These are phyloP conservation scores for Sycophila texana DNA, from an alignment of 2,888 invertebrate genomes.

Conservation along the genomic window DNA sequence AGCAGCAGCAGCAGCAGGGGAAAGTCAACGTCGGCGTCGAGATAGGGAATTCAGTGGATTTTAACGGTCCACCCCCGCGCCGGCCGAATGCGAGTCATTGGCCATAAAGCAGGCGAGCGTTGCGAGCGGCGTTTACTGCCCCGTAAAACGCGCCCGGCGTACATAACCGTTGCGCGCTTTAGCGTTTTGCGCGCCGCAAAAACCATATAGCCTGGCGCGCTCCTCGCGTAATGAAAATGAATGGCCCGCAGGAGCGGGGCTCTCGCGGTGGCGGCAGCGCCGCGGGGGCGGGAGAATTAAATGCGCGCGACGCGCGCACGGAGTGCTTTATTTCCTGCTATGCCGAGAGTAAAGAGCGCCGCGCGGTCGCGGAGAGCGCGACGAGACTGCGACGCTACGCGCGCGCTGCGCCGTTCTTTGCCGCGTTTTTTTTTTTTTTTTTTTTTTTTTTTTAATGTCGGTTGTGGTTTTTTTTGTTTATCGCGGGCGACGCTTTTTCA, in stretches of 20 bases:
- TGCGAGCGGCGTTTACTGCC: conserved; percentile 68
- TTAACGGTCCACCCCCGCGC: conserved; percentile 57
- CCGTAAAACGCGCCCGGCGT: conserved; percentile 63
- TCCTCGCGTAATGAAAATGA: conserved; percentile 46
- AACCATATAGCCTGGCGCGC: conserved; percentile 28
- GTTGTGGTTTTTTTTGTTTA: too few species aligned
- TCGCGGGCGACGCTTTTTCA: too few species aligned
- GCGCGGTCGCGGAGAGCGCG: too few species aligned
- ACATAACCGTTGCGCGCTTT: too few species aligned
- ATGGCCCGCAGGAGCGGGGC: conserved; percentile 32
- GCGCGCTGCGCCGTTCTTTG: too few species aligned
- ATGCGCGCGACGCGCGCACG: neutral
- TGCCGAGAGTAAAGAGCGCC: too few species aligned
- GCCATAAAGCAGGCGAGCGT: conserved; percentile 65
- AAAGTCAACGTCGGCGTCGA: conserved; percentile 22
- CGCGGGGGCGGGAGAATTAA: neutral
- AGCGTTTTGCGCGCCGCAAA: conserved; percentile 27
- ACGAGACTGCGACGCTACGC: too few species aligned
- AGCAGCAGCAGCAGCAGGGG: too few species aligned
- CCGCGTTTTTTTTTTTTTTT: too few species aligned
- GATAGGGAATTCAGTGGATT: conserved; percentile 54
- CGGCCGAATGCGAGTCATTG: conserved; percentile 61
- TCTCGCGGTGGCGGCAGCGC: neutral
- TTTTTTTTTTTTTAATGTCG: too few species aligned
- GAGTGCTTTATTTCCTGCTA: too few species aligned